These are phyloP conservation scores for Calvadosia cruxmelitensis DNA, from an alignment of 30 jellyfish, hydroid and myxozoan species.

Conservation along the genomic window DNA sequence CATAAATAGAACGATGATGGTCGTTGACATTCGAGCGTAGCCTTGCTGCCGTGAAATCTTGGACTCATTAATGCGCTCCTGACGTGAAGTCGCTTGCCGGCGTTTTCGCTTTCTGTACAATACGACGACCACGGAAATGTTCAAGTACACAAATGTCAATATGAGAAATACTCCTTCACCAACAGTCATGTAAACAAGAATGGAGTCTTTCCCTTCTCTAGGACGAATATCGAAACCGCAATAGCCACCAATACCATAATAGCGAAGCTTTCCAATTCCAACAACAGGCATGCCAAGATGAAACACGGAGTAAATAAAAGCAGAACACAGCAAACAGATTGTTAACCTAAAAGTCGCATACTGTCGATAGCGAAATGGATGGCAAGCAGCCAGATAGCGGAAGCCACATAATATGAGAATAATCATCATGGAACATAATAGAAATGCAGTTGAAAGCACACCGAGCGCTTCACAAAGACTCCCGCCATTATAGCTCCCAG, in stretches of 20 bases:
- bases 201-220: conserved; percentile 6
- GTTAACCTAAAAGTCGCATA: conserved; percentile 13
- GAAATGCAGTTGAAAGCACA: conserved; percentile 32
- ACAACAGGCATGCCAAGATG: conserved; percentile 43
- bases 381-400: conserved; percentile 47
- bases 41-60: too few relatives aligned
- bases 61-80: conserved; percentile 8
- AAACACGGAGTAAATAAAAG: conserved; percentile 27
- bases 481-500: too few relatives aligned
- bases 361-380: conserved; percentile 48
- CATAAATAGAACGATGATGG: conserved; percentile 34
- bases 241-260: conserved; percentile 29
- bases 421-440: conserved; percentile 42
- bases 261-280: conserved; percentile 46
- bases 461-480: conserved; percentile 33
- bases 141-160: conserved; percentile 5
- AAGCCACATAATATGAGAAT: conserved; percentile 39
- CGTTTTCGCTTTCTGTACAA: conserved; percentile 26
- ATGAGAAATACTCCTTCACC: conserved; percentile 50
- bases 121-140: conserved; percentile 20
- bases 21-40: conserved; percentile 46
- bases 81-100: conserved; percentile 21
- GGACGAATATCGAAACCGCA: conserved; percentile 54
- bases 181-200: conserved; percentile 42
- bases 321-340: conserved; percentile 17